Evolutionary conservation across 2,888 invertebrate species (phyloP).

Genomic region (Parelbella ahira): DNA sequence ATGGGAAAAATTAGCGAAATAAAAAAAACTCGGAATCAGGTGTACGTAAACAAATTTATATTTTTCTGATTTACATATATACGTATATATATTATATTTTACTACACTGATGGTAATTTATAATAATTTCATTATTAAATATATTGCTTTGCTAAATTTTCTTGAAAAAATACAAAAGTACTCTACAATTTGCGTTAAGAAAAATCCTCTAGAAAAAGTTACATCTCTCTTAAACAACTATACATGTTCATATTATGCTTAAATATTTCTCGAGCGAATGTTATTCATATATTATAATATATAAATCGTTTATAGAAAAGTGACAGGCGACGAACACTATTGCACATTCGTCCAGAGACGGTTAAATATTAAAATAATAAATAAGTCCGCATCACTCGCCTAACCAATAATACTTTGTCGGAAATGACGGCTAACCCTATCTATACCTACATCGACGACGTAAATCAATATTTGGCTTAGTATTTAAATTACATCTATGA

Average conservation of each 20-base stretch:
- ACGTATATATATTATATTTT: too few relatives aligned
- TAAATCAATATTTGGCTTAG: constrained; percentile 80
- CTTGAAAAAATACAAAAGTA: constrained; percentile 79
- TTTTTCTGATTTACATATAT: constrained; percentile 68
- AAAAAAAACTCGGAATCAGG: constrained; percentile 51
- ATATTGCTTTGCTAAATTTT: constrained; percentile 71
- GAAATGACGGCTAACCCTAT: constrained; percentile 60
- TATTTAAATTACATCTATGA: constrained; percentile 76
- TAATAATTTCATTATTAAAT: constrained; percentile 66
- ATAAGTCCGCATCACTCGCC: constrained; percentile 60
- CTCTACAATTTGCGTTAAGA: constrained; percentile 62
- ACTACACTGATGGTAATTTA: constrained; percentile 61
- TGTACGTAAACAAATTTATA: constrained; percentile 77
- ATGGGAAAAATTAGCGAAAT: constrained; percentile 25
- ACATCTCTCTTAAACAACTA: constrained; percentile 56
- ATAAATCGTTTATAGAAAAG: constrained; percentile 47
- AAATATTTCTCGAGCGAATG: constrained; percentile 55
- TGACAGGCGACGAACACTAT: constrained; percentile 37
- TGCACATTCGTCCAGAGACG: constrained; percentile 38
- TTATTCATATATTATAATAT: constrained; percentile 40
- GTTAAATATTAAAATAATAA: constrained; percentile 51
- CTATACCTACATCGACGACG: constrained; percentile 66
- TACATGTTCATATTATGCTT: constrained; percentile 73
- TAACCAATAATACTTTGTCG: constrained; percentile 73
- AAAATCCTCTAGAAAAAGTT: constrained; percentile 72